phyloP scores from a whole-genome alignment of 2,888 invertebrate genomes.

The Drosophila flavopinicola region DNA sequence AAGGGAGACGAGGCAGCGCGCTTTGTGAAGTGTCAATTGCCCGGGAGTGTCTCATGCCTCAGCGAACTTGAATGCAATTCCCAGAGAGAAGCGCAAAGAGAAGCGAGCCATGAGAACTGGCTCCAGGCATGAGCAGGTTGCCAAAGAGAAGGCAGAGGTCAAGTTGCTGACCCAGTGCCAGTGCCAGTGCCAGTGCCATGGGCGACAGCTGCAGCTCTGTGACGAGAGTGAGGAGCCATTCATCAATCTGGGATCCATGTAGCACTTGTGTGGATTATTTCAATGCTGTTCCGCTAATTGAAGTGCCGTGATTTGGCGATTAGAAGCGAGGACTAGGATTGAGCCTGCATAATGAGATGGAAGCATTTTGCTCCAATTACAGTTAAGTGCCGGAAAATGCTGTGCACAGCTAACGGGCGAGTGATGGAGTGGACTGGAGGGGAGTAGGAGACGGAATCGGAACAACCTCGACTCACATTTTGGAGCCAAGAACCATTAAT shows the following conservation, averaged over 20 bases:
- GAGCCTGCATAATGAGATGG: constrained; percentile 70
- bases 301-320: constrained; percentile 71
- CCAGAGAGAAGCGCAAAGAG: not conserved
- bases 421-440: constrained; percentile 43
- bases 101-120: not conserved
- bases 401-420: constrained; percentile 56
- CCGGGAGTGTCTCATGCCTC: constrained; percentile 24
- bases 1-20: not conserved
- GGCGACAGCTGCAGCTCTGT: constrained; percentile 26
- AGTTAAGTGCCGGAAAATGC: constrained; percentile 75
- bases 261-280: constrained; percentile 53
- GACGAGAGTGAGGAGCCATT: constrained; percentile 20
- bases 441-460: constrained; percentile 11
- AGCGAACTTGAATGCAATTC: constrained; percentile 41
- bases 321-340: constrained; percentile 13
- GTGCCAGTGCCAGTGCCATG: no score
- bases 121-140: not conserved
- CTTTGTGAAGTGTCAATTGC: constrained; percentile 41
- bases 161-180: constrained; percentile 24
- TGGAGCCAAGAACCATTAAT: constrained; percentile 68
- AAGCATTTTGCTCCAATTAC: constrained; percentile 73
- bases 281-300: constrained; percentile 74
- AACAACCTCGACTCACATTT: constrained; percentile 28
- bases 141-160: not conserved
- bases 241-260: constrained; percentile 49